These are phyloP conservation scores for Gallinago stenura DNA, from an alignment of 2,797 vertebrate species.

Conservation along the genomic window DNA sequence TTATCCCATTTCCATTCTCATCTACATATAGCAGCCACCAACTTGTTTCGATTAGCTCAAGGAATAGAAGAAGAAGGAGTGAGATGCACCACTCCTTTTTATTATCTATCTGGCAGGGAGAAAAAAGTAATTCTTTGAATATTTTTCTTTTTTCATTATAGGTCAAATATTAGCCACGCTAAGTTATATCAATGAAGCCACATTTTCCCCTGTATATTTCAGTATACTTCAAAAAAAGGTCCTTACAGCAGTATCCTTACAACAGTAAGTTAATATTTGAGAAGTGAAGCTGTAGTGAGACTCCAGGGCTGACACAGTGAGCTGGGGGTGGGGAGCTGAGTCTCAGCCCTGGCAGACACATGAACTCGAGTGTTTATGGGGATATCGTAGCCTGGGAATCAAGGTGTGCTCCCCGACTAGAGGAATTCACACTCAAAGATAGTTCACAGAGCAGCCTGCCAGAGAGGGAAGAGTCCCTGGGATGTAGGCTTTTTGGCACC, in stretches of 20 bases:
- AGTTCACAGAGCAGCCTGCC: neutral
- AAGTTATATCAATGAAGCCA: rapidly evolving
- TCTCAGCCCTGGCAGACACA: neutral
- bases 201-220: neutral
- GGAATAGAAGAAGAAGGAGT: neutral
- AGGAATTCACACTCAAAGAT: neutral
- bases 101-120: too few relatives aligned
- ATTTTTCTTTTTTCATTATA: neutral
- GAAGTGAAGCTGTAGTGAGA: neutral
- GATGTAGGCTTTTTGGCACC: neutral
- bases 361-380: neutral
- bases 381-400: neutral
- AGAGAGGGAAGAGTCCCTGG: neutral
- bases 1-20: neutral
- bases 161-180: neutral
- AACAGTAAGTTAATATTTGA: neutral
- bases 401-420: neutral
- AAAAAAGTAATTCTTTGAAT: too few relatives aligned
- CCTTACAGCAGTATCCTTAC: neutral
- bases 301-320: too few relatives aligned
- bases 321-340: neutral
- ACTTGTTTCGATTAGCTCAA: neutral
- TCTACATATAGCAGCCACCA: neutral
- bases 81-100: neutral
- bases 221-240: neutral